These are phyloP conservation scores for Tarsius wallacei DNA, from an alignment of 2,797 vertebrate species.

Conservation along the genomic window DNA sequence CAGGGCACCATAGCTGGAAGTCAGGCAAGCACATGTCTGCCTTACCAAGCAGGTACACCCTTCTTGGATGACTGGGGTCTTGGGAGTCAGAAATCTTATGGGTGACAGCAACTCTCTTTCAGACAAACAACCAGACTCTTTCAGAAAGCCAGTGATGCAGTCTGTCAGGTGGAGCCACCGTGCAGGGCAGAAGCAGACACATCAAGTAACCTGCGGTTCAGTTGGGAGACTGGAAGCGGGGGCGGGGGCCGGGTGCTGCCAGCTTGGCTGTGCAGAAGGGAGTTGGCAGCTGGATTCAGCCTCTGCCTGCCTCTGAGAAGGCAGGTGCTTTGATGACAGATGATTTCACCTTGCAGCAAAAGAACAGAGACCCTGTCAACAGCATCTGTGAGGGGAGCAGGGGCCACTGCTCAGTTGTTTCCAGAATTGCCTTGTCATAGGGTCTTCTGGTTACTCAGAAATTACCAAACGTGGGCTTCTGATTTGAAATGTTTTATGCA, in stretches of 20 bases:
- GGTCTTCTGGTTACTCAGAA: neutral
- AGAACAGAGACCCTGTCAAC: neutral
- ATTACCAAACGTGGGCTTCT: neutral
- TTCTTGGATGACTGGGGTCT: neutral
- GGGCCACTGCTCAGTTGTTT: neutral
- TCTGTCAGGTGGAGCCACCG: neutral
- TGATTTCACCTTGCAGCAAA: slow-evolving; percentile 19
- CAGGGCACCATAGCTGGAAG: slow-evolving; percentile 65
- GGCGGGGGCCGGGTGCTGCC: neutral
- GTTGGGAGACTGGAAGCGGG: neutral
- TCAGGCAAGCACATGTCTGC: slow-evolving; percentile 62
- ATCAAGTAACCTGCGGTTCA: neutral
- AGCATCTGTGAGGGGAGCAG: neutral
- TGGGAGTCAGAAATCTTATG: neutral
- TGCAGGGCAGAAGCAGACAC: neutral
- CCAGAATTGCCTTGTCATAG: slow-evolving; percentile 17
- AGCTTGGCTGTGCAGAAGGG: rapidly evolving
- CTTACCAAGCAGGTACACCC: neutral
- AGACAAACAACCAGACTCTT: neutral
- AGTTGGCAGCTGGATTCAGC: neutral
- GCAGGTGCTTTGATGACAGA: slow-evolving; percentile 9
- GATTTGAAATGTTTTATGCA: slow-evolving; percentile 8
- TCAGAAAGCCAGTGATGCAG: neutral
- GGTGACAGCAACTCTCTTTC: neutral
- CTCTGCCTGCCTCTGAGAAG: neutral